Base-by-base conservation (phyloP, 2,888 invertebrate genomes). In the Abscondita cerata region DNA sequence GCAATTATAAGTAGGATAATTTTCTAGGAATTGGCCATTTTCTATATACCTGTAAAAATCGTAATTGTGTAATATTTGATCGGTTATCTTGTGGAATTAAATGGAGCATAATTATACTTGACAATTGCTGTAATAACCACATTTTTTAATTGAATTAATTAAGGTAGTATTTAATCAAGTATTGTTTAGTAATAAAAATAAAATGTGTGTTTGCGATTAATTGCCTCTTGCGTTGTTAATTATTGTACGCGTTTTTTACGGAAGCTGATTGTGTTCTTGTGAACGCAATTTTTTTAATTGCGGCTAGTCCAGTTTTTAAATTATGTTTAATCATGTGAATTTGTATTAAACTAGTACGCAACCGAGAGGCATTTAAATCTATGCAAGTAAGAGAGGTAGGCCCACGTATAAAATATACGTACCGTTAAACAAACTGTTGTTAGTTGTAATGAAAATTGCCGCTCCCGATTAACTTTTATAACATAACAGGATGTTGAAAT, bases 181-280 rank as follows among this genome's bases (percentile, higher is more conserved):
- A 25, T 25, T 25, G 25, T 25, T 25, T 25, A 25, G 6, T 25
- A 25, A 25, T 25, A 25, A 2, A 25, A 25, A 25, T 25, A 4
- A 25, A 25, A 25, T 6, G 25, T n/a, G n/a, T 25, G 25, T 25
- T 25, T 25, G 6, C 25, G 6, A 25, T 25, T 25, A 44, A 19
- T 44, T 18, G 18, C 8, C n/a, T 11, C 13, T 15, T 3, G 5
- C 15, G 15, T 13, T 40, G 38, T 48, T 48, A 48, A 56, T 47
- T 56, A 48, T 15, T 31, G 16, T 15, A 48, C 38, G 38, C 38
- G 47, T 54, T 55, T 47, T 55, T 47, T 34, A 41, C 57, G 57
- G 57, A 51, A 57, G 57, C 41, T 19, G 44, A 47, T 40, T 50
- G 55, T 55, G 20, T 47, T 44, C 47, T 36, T 36, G 36, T 25